Evolutionary conservation across 2,797 vertebrate genomes (phyloP).

Genomic region (Selene dorsalis): DNA sequence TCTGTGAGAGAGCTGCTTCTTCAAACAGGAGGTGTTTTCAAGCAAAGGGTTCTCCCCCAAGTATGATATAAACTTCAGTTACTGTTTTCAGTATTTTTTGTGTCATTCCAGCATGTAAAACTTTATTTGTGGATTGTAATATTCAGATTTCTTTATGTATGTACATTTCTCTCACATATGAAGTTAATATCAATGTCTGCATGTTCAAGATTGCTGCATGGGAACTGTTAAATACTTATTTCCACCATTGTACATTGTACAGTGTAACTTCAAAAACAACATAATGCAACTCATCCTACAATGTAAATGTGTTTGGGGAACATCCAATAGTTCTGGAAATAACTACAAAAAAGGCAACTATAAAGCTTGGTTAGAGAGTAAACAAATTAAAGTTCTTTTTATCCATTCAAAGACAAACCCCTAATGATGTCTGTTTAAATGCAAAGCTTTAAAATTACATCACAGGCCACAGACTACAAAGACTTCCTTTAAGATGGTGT

Average conservation of each 20-base stretch:
- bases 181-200: not conserved
- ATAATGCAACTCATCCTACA: slow-evolving; percentile 46
- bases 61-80: too few relatives aligned
- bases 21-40: not conserved
- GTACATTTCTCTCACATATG: not conserved
- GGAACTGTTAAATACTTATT: too few relatives aligned
- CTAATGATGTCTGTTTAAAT: slow-evolving; percentile 40
- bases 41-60: too few relatives aligned
- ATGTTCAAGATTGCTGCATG: too few relatives aligned
- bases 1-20: not conserved
- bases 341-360: slow-evolving; percentile 41
- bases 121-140: not conserved
- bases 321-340: slow-evolving; percentile 30
- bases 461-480: slow-evolving; percentile 53
- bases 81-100: too few relatives aligned
- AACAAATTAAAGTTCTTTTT: slow-evolving; percentile 33
- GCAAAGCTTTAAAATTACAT: slow-evolving; percentile 46
- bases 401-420: slow-evolving; percentile 27
- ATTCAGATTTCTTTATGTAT: not conserved
- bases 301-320: slow-evolving; percentile 40
- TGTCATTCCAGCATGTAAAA: not conserved
- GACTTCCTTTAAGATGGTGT: slow-evolving; percentile 20
- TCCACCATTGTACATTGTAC: not conserved
- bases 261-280: slow-evolving; percentile 28
- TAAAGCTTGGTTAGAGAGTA: slow-evolving; percentile 28